These are phyloP conservation scores for Fistularia tabacaria DNA, from an alignment of 2,797 vertebrate species.

Conservation along the genomic window DNA sequence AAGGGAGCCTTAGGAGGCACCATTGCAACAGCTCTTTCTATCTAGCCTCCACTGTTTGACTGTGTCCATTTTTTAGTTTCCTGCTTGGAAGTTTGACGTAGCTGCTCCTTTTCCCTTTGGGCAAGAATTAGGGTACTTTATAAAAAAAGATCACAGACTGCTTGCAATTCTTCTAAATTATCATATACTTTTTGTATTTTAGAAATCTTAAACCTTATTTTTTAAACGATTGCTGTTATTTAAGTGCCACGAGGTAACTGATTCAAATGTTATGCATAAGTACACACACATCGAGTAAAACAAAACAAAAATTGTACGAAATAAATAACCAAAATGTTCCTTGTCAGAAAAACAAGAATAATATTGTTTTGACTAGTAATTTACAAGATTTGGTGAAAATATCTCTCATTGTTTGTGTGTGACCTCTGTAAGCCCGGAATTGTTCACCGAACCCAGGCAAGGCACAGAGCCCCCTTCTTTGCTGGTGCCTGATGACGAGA, in stretches of 20 bases:
- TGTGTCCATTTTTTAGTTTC: not conserved
- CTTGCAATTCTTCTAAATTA: constrained; percentile 5
- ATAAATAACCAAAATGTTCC: too few relatives aligned
- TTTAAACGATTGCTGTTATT: too few relatives aligned
- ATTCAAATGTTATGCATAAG: too few relatives aligned
- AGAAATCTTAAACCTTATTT: too few relatives aligned
- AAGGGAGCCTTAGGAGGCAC: constrained; percentile 2
- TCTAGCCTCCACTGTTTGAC: constrained; percentile 20
- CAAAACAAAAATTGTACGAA: too few relatives aligned
- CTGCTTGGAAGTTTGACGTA: too few relatives aligned
- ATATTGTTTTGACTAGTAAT: too few relatives aligned
- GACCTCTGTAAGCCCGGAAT: constrained; percentile 51
- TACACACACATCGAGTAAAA: too few relatives aligned
- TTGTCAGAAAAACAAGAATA: too few relatives aligned
- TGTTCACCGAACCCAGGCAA: constrained; percentile 18
- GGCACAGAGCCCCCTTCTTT: constrained; percentile 31
- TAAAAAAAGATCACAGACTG: constrained; percentile 9
- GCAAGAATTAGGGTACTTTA: constrained; percentile 1
- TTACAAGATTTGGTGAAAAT: too few relatives aligned
- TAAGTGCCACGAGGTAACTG: too few relatives aligned
- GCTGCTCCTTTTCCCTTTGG: constrained; percentile 7
- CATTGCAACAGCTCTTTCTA: constrained; percentile 14
- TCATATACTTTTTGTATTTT: too few relatives aligned
- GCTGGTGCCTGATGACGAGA: constrained; percentile 30
- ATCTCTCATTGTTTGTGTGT: constrained; percentile 9